Evolutionary conservation across 2,888 invertebrate genomes (phyloP).

Genomic region (Cylloceria caligata): DNA sequence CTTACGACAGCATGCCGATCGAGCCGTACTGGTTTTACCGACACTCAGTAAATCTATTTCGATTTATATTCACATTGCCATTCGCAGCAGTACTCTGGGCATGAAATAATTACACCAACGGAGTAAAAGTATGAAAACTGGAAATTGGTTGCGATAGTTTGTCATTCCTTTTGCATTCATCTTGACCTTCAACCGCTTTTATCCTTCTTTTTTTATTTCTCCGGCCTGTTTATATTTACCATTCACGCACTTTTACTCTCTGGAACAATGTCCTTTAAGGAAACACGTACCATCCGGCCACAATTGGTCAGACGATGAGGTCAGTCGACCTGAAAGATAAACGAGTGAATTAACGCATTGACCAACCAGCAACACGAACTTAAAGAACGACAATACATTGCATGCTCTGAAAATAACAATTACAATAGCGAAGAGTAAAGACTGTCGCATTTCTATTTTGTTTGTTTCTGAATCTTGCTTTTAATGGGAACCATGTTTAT

Average conservation of each 20-base stretch:
- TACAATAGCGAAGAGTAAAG: conserved; percentile 1
- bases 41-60: not conserved
- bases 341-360: conserved; percentile 54
- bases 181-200: conserved; percentile 14
- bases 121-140: conserved; percentile 64
- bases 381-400: conserved; percentile 15
- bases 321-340: conserved; percentile 17
- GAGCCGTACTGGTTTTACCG: not conserved
- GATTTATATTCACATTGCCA: not conserved
- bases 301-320: conserved; percentile 46
- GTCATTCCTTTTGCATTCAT: conserved; percentile 33
- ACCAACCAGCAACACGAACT: conserved; percentile 46
- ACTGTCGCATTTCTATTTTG: not conserved
- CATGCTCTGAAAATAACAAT: conserved; percentile 2
- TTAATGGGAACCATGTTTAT: not conserved
- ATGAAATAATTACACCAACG: conserved; percentile 28
- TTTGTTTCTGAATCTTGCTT: not conserved
- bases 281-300: conserved; percentile 53
- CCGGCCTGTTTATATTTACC: conserved; percentile 26
- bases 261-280: conserved; percentile 36
- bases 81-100: not conserved
- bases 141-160: conserved; percentile 25
- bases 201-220: conserved; percentile 14
- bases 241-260: conserved; percentile 24
- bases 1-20: conserved; percentile 28